A percentile compares a stretch with the other conserved stretches of the same genome.
These are phyloP conservation scores for Sylvia borin DNA, from an alignment of 2,797 vertebrate species.

Conservation along the genomic window DNA sequence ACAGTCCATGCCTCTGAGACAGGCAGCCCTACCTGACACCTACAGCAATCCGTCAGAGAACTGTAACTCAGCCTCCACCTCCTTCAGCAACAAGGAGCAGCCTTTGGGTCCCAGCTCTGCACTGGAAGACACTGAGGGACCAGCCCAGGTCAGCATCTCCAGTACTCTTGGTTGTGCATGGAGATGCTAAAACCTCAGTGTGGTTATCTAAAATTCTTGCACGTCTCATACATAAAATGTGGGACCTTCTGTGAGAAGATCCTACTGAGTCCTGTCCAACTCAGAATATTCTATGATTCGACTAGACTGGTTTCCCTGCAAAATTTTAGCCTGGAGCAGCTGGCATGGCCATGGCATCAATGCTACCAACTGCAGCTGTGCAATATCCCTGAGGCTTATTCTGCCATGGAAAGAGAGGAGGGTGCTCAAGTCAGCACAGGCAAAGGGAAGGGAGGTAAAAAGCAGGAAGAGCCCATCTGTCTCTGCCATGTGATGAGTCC, in stretches of 20 bases:
- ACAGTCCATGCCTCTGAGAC: neutral
- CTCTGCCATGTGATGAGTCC: neutral
- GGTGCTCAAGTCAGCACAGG: neutral
- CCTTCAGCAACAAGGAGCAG: neutral
- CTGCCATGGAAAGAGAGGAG: neutral
- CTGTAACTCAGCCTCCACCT: neutral
- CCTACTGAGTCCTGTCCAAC: neutral
- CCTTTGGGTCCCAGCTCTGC: neutral
- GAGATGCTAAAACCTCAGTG: neutral
- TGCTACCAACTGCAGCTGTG: neutral
- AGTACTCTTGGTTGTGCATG: neutral
- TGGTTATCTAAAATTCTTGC: neutral
- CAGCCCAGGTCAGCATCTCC: neutral
- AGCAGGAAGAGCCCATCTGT: slow-evolving; percentile 28
- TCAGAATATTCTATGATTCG: neutral
- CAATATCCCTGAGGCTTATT: neutral
- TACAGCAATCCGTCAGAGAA: neutral
- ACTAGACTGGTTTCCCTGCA: neutral
- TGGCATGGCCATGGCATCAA: neutral
- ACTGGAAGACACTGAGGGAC: neutral
- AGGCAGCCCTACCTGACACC: neutral
- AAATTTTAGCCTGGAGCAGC: neutral
- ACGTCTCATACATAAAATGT: neutral
- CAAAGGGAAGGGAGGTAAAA: neutral
- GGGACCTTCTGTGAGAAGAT: neutral